Evolutionary conservation across 2,888 invertebrate genomes (phyloP), one percentile per base, ranked within the genome.

Genomic region (Caenorhabditis virilis): DNA sequence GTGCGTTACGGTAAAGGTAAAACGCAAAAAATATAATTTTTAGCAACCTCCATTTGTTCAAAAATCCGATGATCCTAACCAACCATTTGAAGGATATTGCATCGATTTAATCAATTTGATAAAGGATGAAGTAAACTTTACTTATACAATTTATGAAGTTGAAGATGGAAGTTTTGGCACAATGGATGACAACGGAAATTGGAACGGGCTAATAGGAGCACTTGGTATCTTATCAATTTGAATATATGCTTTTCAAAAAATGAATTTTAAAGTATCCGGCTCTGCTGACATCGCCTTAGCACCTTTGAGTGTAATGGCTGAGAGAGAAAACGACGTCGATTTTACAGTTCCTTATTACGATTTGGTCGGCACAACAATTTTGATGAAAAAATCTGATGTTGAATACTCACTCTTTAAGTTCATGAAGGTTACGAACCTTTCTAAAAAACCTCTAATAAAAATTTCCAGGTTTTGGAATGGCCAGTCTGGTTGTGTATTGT

Each of bases 291-390:
- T 97, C 72, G 95, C 92, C 0, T 85, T 97, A 9, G 92, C 93
- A 1, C 91, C 95, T 0, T 88, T 97, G 83, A 93, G 94, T 0
- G 95, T 97, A 0, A 95, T 95, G 93, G 95, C 95, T 0, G 95
- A 95, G 82, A 87, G 97, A 35, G 95, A 95, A 85, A 92, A 92
- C 81, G 93, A 95, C 0, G 92, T 97, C 1, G 97, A 97, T 85
- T 97, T 95, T 84, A 97, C 97, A 15, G 0, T 97, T 0, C 95
- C 97, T 0, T 97, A 93, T 84, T 97, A 97, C 85, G 97, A 98
- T 86, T 87, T 95, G 71, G 95, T 97, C 0, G 97, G 97, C 0
- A 92, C 95, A 51, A 93, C 94, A 0, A 95, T 98, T 71, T 88
- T 97, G 83, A 95, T 95, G 93, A 90, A 90, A 83, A 89, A 92